Evolutionary conservation across 2,888 invertebrate genomes (phyloP).

Genomic region (Erebia epiphron): DNA sequence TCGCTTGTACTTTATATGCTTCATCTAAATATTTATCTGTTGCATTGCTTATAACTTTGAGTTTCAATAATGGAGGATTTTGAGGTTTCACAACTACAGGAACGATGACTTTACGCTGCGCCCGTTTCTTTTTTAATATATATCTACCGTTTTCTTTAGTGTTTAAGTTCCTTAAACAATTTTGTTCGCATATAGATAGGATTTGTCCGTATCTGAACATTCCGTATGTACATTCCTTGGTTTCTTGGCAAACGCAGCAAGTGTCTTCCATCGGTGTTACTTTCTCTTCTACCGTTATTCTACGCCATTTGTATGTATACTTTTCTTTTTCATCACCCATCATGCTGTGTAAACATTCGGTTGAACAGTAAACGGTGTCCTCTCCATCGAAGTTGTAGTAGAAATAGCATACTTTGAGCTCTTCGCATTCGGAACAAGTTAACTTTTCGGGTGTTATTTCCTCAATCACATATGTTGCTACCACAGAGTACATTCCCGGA

Average conservation of each 20-base stretch:
- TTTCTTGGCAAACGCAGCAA: slow-evolving; percentile 79
- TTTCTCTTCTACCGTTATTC: slow-evolving; percentile 72
- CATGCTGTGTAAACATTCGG: slow-evolving; percentile 79
- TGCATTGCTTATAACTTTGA: slow-evolving; percentile 79
- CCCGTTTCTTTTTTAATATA: slow-evolving; percentile 56
- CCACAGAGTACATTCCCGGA: slow-evolving; percentile 57
- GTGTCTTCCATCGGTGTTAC: slow-evolving; percentile 47
- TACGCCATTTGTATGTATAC: slow-evolving; percentile 78
- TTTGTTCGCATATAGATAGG: slow-evolving; percentile 80
- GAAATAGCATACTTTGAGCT: slow-evolving; percentile 70
- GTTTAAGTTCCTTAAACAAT: slow-evolving; percentile 81
- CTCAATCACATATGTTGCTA: slow-evolving; percentile 66
- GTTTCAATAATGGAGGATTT: slow-evolving; percentile 67
- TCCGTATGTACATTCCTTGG: slow-evolving; percentile 72
- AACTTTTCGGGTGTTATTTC: slow-evolving; percentile 61
- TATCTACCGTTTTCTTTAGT: slow-evolving; percentile 66
- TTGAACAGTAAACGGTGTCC: slow-evolving; percentile 80
- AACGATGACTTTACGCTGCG: slow-evolving; percentile 38
- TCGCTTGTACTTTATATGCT: slow-evolving; percentile 82
- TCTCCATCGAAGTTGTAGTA: slow-evolving; percentile 74
- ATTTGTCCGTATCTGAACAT: slow-evolving; percentile 77
- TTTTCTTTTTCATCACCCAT: slow-evolving; percentile 67
- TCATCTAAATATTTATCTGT: slow-evolving; percentile 80
- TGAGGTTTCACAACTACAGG: slow-evolving; percentile 17
- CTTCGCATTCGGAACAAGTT: slow-evolving; percentile 72